A percentile compares a stretch with the other conserved stretches of the same genome.
These are phyloP conservation scores for Azemiops feae DNA, from an alignment of 2,113 vertebrate genomes.

Conservation along the genomic window DNA sequence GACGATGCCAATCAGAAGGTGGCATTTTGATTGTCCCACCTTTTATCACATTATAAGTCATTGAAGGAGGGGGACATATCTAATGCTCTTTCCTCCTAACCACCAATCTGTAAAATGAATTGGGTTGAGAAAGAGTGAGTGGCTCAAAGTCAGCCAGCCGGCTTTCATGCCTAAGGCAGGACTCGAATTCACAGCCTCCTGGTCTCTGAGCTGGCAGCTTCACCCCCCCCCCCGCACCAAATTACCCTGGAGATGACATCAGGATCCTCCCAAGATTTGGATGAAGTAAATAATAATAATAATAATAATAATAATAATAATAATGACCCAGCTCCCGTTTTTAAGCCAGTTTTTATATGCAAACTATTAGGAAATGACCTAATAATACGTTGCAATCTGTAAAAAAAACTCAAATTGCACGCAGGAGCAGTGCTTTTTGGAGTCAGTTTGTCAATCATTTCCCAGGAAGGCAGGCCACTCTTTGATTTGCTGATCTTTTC, in stretches of 20 bases:
- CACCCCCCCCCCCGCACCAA: not conserved
- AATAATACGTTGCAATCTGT: not conserved
- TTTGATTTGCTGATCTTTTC: not conserved
- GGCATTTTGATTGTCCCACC: not conserved
- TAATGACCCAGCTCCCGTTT: not conserved
- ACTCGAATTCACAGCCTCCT: not conserved
- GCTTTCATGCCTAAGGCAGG: not conserved
- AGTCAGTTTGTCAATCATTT: not conserved
- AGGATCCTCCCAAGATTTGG: not conserved
- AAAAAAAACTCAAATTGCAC: not conserved
- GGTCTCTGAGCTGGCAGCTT: not conserved
- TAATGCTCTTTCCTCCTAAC: no score
- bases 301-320: no score
- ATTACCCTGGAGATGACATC: not conserved
- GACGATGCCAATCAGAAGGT: not conserved
- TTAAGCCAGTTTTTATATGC: not conserved
- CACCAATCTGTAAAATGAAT: no score
- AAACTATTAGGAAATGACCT: not conserved
- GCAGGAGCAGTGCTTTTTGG: not conserved
- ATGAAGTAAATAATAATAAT: not conserved
- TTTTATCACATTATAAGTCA: no score
- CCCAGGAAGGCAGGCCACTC: not conserved
- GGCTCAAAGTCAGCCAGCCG: no score
- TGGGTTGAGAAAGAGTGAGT: no score
- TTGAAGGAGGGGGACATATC: no score